These are phyloP conservation scores for Cryptotis parvus DNA, from an alignment of 2,113 vertebrate genomes.

Conservation along the genomic window DNA sequence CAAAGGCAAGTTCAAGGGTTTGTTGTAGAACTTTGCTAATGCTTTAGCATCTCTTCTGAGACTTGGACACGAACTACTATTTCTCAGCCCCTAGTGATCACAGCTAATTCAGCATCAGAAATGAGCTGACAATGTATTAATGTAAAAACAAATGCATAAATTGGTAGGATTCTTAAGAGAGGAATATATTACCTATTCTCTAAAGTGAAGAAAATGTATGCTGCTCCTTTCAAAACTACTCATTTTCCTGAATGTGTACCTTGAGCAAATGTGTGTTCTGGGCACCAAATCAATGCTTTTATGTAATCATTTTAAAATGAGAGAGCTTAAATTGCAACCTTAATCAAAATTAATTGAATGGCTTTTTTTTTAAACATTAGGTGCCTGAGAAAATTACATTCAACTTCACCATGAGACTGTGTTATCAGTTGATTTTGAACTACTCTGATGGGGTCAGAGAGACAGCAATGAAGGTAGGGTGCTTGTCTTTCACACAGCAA, in stretches of 20 bases:
- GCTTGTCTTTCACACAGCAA: no score
- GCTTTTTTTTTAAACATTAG: slow-evolving; percentile 36
- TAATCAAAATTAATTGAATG: slow-evolving; percentile 65
- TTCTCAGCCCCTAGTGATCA: background rate
- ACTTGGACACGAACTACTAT: background rate
- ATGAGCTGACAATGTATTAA: slow-evolving; percentile 17
- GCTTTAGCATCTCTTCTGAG: background rate
- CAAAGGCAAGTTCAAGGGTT: background rate
- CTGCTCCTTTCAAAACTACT: slow-evolving; percentile 44
- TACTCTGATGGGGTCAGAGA: no score
- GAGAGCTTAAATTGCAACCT: slow-evolving; percentile 61
- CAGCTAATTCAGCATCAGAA: slow-evolving; percentile 55
- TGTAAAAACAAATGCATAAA: background rate
- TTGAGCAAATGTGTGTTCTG: slow-evolving; percentile 42
- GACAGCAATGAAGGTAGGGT: no score
- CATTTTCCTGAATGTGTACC: slow-evolving; percentile 22
- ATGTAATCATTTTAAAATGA: slow-evolving; percentile 64
- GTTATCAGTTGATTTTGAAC: slow-evolving; percentile 11
- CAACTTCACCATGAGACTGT: background rate
- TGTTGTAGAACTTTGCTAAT: background rate
- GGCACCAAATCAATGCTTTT: slow-evolving; percentile 47
- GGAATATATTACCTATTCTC: slow-evolving; percentile 10
- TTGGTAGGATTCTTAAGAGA: background rate
- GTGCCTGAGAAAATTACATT: slow-evolving; percentile 43
- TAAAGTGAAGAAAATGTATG: slow-evolving; percentile 36